These are phyloP conservation scores for Ferrisia virgata DNA, from an alignment of 2,888 invertebrate genomes.

Conservation along the genomic window DNA sequence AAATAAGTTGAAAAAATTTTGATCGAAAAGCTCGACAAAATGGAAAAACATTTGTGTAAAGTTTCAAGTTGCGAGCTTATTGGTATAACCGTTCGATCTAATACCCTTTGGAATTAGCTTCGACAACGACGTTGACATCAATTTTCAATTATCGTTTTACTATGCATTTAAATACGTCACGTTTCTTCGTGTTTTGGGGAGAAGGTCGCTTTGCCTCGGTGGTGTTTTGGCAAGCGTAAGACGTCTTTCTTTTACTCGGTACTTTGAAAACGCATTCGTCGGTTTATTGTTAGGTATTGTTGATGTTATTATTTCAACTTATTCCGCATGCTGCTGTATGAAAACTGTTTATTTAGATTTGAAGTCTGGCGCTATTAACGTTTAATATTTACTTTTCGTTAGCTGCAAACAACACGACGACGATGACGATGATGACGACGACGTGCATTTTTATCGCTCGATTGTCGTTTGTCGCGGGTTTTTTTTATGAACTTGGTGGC, in stretches of 20 bases:
- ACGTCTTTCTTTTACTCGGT: neutral
- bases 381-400: neutral
- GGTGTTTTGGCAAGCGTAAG: neutral
- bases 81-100: neutral
- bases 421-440: too few species aligned
- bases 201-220: neutral
- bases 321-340: neutral
- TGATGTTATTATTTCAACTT: neutral
- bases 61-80: too few species aligned
- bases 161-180: neutral
- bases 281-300: neutral
- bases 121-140: conserved; percentile 3
- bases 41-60: neutral
- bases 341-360: neutral
- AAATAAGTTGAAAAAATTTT: too few species aligned
- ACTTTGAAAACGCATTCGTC: neutral
- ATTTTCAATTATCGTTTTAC: neutral
- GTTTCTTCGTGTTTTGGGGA: neutral
- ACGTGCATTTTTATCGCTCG: neutral
- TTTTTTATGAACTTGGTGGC: neutral
- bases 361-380: neutral
- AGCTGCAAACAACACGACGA: neutral
- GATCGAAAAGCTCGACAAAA: neutral
- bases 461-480: neutral
- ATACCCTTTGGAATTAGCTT: neutral